A percentile compares a stretch with the other conserved stretches of the same genome.
These are phyloP conservation scores for Acrossocheilus fasciatus DNA, from an alignment of 2,797 vertebrate genomes.

Conservation along the genomic window DNA sequence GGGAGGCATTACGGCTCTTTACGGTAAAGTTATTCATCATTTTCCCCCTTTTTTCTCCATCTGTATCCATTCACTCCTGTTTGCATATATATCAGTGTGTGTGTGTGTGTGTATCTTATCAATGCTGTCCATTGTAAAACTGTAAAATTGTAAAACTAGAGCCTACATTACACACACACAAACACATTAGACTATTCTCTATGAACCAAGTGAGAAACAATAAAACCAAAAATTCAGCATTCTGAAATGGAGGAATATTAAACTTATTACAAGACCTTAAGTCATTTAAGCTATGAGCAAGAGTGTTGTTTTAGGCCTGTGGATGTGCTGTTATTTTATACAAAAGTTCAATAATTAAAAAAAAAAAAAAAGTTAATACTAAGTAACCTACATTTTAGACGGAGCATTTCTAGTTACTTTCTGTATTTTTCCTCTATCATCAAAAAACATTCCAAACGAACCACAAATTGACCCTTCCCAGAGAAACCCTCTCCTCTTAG, in stretches of 20 bases:
- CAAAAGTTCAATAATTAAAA: not conserved
- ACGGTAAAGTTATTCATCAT: slow-evolving; percentile 49
- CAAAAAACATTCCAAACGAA: not conserved
- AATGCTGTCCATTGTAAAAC: slow-evolving; percentile 41
- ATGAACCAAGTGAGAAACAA: slow-evolving; percentile 18
- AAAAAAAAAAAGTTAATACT: not conserved
- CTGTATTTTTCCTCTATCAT: not conserved
- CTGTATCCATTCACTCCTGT: slow-evolving; percentile 13
- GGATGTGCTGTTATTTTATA: not conserved
- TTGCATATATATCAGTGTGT: slow-evolving; percentile 31
- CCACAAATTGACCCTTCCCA: not conserved
- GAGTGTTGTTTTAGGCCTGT: not conserved
- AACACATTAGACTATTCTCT: slow-evolving; percentile 33
- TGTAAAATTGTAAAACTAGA: not conserved
- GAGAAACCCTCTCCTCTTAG: too few relatives aligned
- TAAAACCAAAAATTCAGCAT: not conserved
- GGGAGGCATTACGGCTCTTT: slow-evolving; percentile 44
- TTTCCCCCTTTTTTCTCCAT: slow-evolving; percentile 6
- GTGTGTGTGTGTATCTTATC: slow-evolving; percentile 28
- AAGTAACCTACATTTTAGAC: not conserved
- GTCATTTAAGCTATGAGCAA: not conserved
- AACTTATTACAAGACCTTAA: not conserved
- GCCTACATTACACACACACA: slow-evolving; percentile 35
- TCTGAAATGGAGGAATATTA: not conserved
- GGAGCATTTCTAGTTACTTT: not conserved